Conservation (phyloP, 53 echinoderm and acorn worm genomes). For the Henricia sp. region DNA sequence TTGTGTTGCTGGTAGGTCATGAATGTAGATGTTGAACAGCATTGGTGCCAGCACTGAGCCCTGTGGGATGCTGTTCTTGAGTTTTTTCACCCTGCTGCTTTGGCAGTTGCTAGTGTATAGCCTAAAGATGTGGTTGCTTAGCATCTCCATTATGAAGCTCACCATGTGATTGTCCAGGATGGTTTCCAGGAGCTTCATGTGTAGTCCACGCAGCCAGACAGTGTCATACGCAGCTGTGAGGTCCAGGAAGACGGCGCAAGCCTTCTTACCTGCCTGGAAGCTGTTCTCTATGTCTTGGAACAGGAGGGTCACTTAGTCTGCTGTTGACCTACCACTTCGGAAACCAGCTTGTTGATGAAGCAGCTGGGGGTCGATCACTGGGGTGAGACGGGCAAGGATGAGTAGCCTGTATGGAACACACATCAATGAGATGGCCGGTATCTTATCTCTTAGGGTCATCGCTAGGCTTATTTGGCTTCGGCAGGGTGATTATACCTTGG, state of each 20-base stretch:
- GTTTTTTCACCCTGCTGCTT: neutral
- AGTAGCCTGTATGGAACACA: neutral
- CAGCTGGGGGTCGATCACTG: too few relatives aligned
- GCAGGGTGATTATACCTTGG: neutral
- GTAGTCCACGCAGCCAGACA: neutral
- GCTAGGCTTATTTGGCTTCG: too few relatives aligned
- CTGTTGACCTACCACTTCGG: neutral
- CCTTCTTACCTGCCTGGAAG: too few relatives aligned
- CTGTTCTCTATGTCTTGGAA: neutral
- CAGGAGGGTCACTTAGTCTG: neutral
- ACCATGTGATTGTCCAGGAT: neutral
- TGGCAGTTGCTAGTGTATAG: conserved; percentile 1
- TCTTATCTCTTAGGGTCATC: too few relatives aligned
- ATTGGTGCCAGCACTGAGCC: neutral
- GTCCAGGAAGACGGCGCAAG: too few relatives aligned
- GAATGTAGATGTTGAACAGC: conserved; percentile 4
- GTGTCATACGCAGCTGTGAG: too few relatives aligned
- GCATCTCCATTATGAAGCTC: neutral
- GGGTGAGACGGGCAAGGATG: too few relatives aligned
- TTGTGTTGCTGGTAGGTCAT: neutral
- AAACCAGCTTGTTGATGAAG: too few relatives aligned
- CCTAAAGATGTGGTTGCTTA: neutral
- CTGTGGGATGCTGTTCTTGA: conserved; percentile 13
- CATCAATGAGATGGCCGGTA: too few relatives aligned
- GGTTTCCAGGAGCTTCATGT: neutral